phyloP scores from a whole-genome alignment of 1,140 invertebrate species.

The Drosophila obscura region DNA sequence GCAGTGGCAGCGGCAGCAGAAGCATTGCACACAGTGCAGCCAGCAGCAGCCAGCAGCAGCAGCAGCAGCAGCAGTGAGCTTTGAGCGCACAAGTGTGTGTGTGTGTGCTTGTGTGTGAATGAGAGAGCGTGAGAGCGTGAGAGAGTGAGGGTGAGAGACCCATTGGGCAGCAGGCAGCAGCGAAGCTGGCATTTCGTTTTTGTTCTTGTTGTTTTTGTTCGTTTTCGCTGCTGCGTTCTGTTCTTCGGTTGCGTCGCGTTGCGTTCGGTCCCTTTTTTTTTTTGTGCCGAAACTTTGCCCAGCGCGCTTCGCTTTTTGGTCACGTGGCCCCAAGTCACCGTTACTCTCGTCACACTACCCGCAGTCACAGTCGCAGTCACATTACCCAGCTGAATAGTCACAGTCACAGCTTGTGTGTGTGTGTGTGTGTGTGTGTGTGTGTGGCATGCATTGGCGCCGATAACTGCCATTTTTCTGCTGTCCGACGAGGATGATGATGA shows the following conservation, averaged over 20 bases:
- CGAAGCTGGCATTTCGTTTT: slow-evolving; percentile 53
- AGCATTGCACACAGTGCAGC: neutral
- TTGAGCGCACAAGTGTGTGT: neutral
- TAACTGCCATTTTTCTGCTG: slow-evolving; percentile 65
- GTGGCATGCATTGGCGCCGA: slow-evolving; percentile 65
- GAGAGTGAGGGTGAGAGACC: slow-evolving; percentile 21
- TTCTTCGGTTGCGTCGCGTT: slow-evolving; percentile 48
- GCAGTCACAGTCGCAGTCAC: neutral
- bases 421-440: neutral
- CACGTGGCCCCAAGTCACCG: slow-evolving; percentile 59
- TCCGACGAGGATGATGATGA: slow-evolving; percentile 17
- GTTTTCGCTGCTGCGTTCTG: slow-evolving; percentile 54
- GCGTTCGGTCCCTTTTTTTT: slow-evolving; percentile 5
- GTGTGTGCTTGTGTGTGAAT: slow-evolving; percentile 15
- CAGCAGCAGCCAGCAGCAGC: slow-evolving; percentile 3
- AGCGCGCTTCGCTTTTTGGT: slow-evolving; percentile 29
- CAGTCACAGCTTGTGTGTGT: neutral
- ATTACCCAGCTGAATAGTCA: neutral
- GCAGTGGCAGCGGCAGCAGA: slow-evolving; percentile 6
- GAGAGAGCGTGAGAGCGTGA: slow-evolving; percentile 18
- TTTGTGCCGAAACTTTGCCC: slow-evolving; percentile 8
- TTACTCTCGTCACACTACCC: too few relatives aligned
- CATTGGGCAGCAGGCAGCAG: slow-evolving; percentile 32
- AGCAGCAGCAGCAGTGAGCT: slow-evolving; percentile 21
- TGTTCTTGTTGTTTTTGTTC: slow-evolving; percentile 37